Evolutionary conservation across 2,888 invertebrate genomes (phyloP), one percentile per base, ranked within the genome.

Genomic region (Cyaniris semiargus): DNA sequence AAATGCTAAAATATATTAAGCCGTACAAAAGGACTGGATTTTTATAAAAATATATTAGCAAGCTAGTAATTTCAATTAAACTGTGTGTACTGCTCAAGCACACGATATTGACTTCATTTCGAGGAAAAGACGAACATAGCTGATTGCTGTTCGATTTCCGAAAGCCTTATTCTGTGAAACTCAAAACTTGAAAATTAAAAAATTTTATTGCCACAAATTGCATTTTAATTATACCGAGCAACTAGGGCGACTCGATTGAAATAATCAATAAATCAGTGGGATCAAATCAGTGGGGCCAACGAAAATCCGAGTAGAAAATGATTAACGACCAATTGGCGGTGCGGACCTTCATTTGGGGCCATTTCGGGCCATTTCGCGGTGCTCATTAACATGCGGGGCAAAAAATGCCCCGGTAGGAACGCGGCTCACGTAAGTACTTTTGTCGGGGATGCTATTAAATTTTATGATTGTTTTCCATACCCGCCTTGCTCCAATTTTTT

Each of bases 381-480:
- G 79, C 83, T 87, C 85, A 88, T 90, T 89, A 88, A 85, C 86
- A 85, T 86, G 84, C 80, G 79, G 70, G 78, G 80, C 86, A 87
- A 88, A 89, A 87, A 85, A 83, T 86, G 87, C 80, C 82, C 86
- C 86, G 82, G 88, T 91, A 88, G 83, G 87, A 84, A 92, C 83
- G 83, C 92, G 79, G 60, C 85, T 86, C 92, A 92, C 91, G 92
- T 91, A 89, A 88, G 87, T 87, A 82, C 86, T 90, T 92, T 91
- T 90, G 90, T 86, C 88, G 92, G 91, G 91, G 93, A 92, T 87
- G 90, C 89, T 92, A 93, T 93, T 91, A 92, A 93, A 91, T 93
- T 93, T 93, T 92, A 93, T 89, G 92, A 86, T 85, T 87, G 90
- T 92, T 92, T 91, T 91, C 92, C 93, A 92, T 92, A 92, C 91